phyloP scores from a whole-genome alignment of 2,888 invertebrate species.

The Tenthredo distinguenda region DNA sequence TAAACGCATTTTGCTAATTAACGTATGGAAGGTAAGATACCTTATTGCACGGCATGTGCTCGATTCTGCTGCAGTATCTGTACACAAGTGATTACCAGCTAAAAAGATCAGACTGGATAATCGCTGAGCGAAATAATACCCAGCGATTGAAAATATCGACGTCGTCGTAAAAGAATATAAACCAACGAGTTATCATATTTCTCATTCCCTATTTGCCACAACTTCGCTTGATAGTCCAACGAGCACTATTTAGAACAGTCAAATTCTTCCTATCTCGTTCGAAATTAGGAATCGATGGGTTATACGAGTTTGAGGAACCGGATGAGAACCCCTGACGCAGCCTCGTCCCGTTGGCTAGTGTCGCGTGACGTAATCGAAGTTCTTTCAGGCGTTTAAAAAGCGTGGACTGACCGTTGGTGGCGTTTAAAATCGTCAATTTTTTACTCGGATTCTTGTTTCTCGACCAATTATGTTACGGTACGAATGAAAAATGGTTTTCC shows the following conservation, averaged over 20 bases:
- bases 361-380: neutral
- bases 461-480: no score
- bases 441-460: no score
- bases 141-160: neutral
- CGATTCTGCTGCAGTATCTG: neutral
- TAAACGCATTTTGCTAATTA: conserved; percentile 53
- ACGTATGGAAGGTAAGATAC: conserved; percentile 15
- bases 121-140: neutral
- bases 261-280: no score
- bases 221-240: no score
- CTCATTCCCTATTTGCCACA: no score
- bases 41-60: neutral
- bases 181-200: no score
- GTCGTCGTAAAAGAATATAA: neutral
- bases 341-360: neutral
- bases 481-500: no score
- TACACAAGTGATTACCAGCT: neutral
- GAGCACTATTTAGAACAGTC: no score
- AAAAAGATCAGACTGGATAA: conserved; percentile 3
- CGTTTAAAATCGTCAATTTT: no score
- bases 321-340: neutral
- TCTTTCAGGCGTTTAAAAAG: no score
- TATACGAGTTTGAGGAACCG: neutral
- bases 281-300: no score
- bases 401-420: no score